Percentiles rank a stretch among this genome's conserved stretches.
These are phyloP conservation scores for Eilema depressum DNA, from an alignment of 2,888 invertebrate genomes.

Conservation along the genomic window DNA sequence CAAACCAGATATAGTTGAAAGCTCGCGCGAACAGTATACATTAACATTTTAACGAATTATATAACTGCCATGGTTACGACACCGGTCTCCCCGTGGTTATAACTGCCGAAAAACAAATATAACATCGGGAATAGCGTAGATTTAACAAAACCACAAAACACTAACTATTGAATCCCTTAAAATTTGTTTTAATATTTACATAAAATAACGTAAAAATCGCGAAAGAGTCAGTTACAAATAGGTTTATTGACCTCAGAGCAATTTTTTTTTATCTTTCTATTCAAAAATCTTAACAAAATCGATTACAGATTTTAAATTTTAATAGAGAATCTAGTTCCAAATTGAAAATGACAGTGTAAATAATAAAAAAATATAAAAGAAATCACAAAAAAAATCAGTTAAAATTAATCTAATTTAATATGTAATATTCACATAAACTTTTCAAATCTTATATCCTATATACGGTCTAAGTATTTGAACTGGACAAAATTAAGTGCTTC, in stretches of 20 bases:
- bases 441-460: not conserved
- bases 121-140: not conserved
- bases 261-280: too few species aligned
- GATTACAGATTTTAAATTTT: too few species aligned
- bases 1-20: not conserved
- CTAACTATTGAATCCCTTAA: not conserved
- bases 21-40: not conserved
- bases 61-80: not conserved
- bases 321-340: too few species aligned
- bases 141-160: not conserved
- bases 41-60: not conserved
- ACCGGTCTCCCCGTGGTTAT: not conserved
- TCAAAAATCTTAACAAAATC: too few species aligned
- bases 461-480: constrained; percentile 17
- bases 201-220: not conserved
- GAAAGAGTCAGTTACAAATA: too few species aligned
- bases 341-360: too few species aligned
- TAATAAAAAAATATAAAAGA: not conserved
- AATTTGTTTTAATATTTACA: not conserved
- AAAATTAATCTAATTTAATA: not conserved
- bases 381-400: not conserved
- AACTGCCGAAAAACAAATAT: not conserved
- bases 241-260: too few species aligned
- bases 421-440: not conserved
- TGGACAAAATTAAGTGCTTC: constrained; percentile 35